phyloP scores from a whole-genome alignment of 1,140 invertebrate genomes.

The Adoxophyes honmai region DNA sequence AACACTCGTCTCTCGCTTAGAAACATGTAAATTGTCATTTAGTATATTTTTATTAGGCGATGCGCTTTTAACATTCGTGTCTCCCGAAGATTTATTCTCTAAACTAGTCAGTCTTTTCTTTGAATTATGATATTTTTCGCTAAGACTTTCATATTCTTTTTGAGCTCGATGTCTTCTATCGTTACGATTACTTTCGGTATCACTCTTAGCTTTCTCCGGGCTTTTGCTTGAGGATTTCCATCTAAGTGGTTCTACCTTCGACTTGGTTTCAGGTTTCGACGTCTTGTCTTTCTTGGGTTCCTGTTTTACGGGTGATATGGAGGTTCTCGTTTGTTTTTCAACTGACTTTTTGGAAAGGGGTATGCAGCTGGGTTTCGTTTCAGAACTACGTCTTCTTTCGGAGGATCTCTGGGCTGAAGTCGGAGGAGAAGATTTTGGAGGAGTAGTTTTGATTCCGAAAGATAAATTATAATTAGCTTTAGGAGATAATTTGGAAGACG shows the following conservation, averaged over 20 bases:
- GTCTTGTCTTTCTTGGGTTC: slow-evolving; percentile 43
- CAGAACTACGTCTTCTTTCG: slow-evolving; percentile 56
- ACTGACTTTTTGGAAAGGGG: slow-evolving; percentile 60
- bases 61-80: slow-evolving; percentile 51
- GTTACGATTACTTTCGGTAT: slow-evolving; percentile 58
- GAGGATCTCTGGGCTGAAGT: slow-evolving; percentile 37
- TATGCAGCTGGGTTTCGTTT: slow-evolving; percentile 65
- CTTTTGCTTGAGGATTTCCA: slow-evolving; percentile 45
- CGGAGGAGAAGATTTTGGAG: slow-evolving; percentile 38
- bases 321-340: slow-evolving; percentile 45
- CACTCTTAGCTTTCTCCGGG: slow-evolving; percentile 63
- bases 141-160: slow-evolving; percentile 68
- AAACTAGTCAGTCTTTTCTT: slow-evolving; percentile 77
- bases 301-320: slow-evolving; percentile 56
- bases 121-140: slow-evolving; percentile 73
- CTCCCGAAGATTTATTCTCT: slow-evolving; percentile 67
- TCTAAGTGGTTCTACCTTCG: slow-evolving; percentile 49
- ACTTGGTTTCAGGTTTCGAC: slow-evolving; percentile 44
- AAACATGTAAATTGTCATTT: slow-evolving; percentile 44
- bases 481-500: slow-evolving; percentile 68
- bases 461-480: slow-evolving; percentile 57
- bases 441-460: slow-evolving; percentile 50
- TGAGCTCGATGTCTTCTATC: slow-evolving; percentile 67
- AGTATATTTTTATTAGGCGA: slow-evolving; percentile 51
- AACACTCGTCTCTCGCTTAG: slow-evolving; percentile 38